Evolutionary conservation across 2,113 vertebrate species (phyloP).

Genomic region (Halcyon senegalensis): DNA sequence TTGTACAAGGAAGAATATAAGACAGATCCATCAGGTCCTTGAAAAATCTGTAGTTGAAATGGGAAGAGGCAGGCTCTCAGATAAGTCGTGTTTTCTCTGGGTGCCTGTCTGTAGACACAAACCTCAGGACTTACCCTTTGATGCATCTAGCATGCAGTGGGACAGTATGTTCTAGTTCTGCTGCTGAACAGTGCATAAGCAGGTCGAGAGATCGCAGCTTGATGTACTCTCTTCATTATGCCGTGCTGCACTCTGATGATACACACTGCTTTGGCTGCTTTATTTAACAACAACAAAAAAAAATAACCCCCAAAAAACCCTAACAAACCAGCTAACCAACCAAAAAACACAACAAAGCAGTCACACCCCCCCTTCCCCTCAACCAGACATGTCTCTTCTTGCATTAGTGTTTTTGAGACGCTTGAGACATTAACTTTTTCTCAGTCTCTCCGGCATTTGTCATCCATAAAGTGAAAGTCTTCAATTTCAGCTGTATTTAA

Average conservation of each 20-base stretch:
- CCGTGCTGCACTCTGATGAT: background rate
- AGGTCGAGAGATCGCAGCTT: background rate
- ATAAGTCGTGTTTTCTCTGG: background rate
- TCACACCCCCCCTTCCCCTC: background rate
- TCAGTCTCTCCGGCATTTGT: background rate
- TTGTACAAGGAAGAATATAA: background rate
- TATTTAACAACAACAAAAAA: too few relatives aligned
- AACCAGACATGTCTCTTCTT: background rate
- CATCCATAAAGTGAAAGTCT: background rate
- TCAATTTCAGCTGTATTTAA: background rate
- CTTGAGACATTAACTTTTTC: background rate
- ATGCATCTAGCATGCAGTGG: background rate
- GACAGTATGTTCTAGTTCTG: background rate
- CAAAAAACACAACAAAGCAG: background rate
- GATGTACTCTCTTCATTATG: background rate
- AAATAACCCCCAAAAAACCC: rapidly evolving
- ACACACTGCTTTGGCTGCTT: background rate
- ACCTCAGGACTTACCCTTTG: background rate
- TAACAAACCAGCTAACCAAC: background rate
- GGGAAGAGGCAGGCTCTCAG: background rate
- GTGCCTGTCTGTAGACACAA: background rate
- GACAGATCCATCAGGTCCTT: background rate
- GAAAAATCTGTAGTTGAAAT: background rate
- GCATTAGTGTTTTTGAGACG: background rate
- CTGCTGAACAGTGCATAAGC: background rate